A percentile compares a stretch with the other conserved stretches of the same genome.
Evolutionary conservation across 2,888 invertebrate genomes (phyloP).

Genomic region (Pristionchus arcanus): DNA sequence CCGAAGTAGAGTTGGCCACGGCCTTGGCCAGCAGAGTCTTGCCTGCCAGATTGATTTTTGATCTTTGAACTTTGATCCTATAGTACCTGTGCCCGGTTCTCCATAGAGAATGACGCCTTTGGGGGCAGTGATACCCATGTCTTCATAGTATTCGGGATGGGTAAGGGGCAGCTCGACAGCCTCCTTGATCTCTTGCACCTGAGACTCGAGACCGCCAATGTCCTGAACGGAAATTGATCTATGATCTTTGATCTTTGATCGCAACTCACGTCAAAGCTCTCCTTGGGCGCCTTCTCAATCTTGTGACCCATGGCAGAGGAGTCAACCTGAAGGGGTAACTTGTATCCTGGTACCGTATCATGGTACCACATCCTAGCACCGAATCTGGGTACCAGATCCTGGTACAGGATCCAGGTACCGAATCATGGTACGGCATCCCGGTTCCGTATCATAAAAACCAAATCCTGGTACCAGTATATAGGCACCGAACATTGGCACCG

Average conservation of each 20-base stretch:
- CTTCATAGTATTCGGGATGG: constrained; percentile 99
- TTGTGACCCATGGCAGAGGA: constrained; percentile 69
- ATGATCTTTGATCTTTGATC: too few relatives aligned
- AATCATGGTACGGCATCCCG: too few relatives aligned
- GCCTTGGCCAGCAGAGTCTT: constrained; percentile 98
- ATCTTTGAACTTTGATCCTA: neutral
- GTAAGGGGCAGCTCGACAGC: constrained; percentile 97
- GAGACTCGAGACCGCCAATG: constrained; percentile 84
- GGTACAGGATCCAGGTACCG: too few relatives aligned
- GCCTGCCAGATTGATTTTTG: constrained; percentile 80
- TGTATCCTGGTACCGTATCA: constrained; percentile 31
- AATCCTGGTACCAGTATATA: neutral
- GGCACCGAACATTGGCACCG: too few relatives aligned
- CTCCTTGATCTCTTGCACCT: constrained; percentile 90
- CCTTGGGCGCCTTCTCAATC: constrained; percentile 75
- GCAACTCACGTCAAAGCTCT: constrained; percentile 60
- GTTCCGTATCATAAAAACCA: neutral
- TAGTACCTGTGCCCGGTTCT: constrained; percentile 90
- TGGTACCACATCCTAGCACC: too few relatives aligned
- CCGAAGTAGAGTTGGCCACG: constrained; percentile 98
- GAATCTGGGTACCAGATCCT: too few relatives aligned
- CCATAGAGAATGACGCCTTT: constrained; percentile 99
- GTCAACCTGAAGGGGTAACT: constrained; percentile 59
- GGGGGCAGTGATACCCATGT: constrained; percentile 99
- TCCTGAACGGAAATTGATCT: constrained; percentile 88